These are phyloP conservation scores for Parambassis ranga DNA, from an alignment of 2,797 vertebrate genomes.

Conservation along the genomic window DNA sequence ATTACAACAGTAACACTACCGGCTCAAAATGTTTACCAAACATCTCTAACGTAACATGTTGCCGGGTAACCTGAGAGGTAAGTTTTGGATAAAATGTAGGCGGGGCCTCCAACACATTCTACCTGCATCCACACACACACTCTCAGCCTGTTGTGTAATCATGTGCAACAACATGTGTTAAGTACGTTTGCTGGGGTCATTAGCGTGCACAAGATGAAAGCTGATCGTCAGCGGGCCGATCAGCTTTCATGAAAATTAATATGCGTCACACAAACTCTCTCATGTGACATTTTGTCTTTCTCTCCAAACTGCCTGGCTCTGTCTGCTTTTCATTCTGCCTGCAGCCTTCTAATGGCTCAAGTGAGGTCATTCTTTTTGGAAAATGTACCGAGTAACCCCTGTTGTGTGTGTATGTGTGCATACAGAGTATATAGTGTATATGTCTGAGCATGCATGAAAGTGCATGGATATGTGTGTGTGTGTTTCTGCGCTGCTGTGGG, in stretches of 20 bases:
- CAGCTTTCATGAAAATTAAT: constrained; percentile 62
- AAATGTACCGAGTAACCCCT: constrained; percentile 69
- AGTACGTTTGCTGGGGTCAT: constrained; percentile 45
- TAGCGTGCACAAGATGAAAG: constrained; percentile 48
- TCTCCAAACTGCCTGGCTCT: constrained; percentile 17
- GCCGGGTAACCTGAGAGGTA: too few relatives aligned
- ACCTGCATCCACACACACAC: background rate
- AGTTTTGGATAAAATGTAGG: constrained; percentile 4
- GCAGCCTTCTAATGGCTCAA: constrained; percentile 71
- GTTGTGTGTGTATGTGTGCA: constrained; percentile 25
- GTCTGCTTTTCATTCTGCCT: constrained; percentile 78
- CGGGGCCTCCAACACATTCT: background rate
- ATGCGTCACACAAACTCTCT: constrained; percentile 57
- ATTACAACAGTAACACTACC: background rate
- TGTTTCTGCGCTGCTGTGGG: constrained; percentile 28
- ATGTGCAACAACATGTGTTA: constrained; percentile 41
- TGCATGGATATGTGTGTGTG: constrained; percentile 33
- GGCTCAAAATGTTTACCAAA: too few relatives aligned
- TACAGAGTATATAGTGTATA: constrained; percentile 15
- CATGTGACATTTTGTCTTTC: constrained; percentile 59
- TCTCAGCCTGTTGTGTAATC: constrained; percentile 11
- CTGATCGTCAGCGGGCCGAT: constrained; percentile 52
- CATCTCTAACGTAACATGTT: too few relatives aligned
- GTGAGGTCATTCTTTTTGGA: constrained; percentile 76
- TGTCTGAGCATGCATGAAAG: constrained; percentile 39